A percentile compares a stretch with the other conserved stretches of the same genome.
These are phyloP conservation scores for Tetramorium parvispinum DNA, from an alignment of 1,140 invertebrate species.

Conservation along the genomic window DNA sequence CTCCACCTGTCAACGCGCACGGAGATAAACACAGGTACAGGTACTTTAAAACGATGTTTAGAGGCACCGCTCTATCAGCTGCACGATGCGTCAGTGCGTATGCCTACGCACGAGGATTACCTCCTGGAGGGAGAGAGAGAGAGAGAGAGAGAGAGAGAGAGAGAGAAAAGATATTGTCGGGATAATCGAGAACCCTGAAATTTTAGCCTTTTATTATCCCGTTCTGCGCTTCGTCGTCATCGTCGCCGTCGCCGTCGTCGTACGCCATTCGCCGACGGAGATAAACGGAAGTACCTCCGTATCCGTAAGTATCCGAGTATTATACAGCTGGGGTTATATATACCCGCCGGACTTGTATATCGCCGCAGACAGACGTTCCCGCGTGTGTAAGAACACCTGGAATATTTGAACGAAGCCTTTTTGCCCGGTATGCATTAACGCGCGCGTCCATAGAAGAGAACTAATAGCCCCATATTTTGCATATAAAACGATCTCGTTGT, in stretches of 20 bases:
- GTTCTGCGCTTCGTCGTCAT: neutral
- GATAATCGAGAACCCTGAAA: neutral
- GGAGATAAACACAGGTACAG: slow-evolving; percentile 72
- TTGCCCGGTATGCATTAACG: slow-evolving; percentile 17
- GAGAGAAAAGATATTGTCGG: neutral
- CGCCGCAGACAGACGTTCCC: neutral
- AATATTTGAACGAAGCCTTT: slow-evolving; percentile 21
- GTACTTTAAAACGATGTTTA: slow-evolving; percentile 63
- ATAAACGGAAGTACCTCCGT: slow-evolving; percentile 48
- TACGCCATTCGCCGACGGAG: neutral
- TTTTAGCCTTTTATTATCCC: slow-evolving; percentile 28
- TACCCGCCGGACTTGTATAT: slow-evolving; percentile 1
- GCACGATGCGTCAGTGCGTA: neutral
- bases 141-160: neutral
- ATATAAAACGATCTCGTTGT: slow-evolving; percentile 34
- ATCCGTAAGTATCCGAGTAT: slow-evolving; percentile 13
- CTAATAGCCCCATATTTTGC: slow-evolving; percentile 41
- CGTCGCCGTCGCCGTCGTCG: neutral
- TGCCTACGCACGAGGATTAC: neutral
- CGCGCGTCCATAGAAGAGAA: neutral
- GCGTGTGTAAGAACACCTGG: neutral
- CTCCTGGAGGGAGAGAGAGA: neutral
- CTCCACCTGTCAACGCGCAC: slow-evolving; percentile 76
- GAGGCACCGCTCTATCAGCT: slow-evolving; percentile 29
- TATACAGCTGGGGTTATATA: slow-evolving; percentile 13